Evolutionary conservation across 2,113 vertebrate genomes (phyloP), one percentile per base, ranked within the genome.

Genomic region (Nesoenas mayeri): DNA sequence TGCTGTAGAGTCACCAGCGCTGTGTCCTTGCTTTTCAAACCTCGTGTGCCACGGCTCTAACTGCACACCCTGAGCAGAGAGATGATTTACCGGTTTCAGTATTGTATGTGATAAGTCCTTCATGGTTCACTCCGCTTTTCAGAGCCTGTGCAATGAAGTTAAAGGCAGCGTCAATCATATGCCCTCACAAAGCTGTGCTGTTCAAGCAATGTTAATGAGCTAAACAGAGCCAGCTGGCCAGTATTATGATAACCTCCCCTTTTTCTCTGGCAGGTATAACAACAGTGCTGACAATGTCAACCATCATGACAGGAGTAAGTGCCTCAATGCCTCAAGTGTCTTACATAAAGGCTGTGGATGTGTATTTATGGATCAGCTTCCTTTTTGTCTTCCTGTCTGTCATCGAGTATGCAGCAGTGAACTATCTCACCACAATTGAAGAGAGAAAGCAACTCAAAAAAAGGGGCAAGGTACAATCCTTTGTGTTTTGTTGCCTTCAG

Each of bases 351-450:
- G 99, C 99, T 1, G 98, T 99, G 97, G 99, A 99, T 56, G 96
- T 99, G 79, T 99, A 99, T 97, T 97, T 99, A 97, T 99, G 99
- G 99, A 98, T 98, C 97, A 99, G 99, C 97, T 99, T 99, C 96
- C 98, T 99, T 79, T 99, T 99, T 79, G 99, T 99, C 93, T 99
- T 99, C 97, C 98, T 99, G 79, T 99, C 99, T 5, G 99, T 99
- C 81, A 98, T 98, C 5, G 99, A 99, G 91, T 99, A 99, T 0
- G 99, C 99, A 11, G 98, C 99, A 0, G 98, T 99, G 81, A 99
- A 99, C 98, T 99, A 99, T 98, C 98, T 99, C 96, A 99, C 99
- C 93, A 99, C 99, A 1, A 86, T 98, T 69, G 98, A 99, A 97
- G 99, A 99, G 78, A 77, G 74, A 93, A 97, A 98, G 29, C 97